Evolutionary conservation across 2,113 vertebrate genomes (phyloP), one percentile per base, ranked within the genome.

Genomic region (Tenebrosternarchus preto): DNA sequence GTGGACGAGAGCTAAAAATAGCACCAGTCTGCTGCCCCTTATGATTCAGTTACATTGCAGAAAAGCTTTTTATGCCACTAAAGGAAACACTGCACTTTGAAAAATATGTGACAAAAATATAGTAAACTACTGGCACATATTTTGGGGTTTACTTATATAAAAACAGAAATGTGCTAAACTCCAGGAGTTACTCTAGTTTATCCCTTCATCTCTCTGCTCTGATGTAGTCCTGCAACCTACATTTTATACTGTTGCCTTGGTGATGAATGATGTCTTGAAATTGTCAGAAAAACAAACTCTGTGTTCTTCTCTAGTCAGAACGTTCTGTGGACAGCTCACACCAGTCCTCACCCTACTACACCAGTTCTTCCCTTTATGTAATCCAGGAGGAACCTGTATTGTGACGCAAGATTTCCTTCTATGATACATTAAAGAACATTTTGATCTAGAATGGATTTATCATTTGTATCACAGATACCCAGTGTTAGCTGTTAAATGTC

Each of bases 171-270:
- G 27, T 59, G 50, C 73, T 78, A 83, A 46, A 85, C 39, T 60
- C 80, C 71, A 60, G 50, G 68, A 82, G n/a, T 66, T 36, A 63
- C 59, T 76, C 11, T 55, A 55, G 22, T 78, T 59, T 27, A 70
- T 75, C 59, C 36, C 33, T 24, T 76, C 50, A 22, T 20, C 55
- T 73, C 25, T 31, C 66, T 84, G 64, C 22, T 59, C 73, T 29
- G 33, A 61, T 68, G 79, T 60, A 77, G 36, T 57, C 71, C 36
- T 25, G 56, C 74, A 86, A 77, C 82, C 81, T 87, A 86, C 78
- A 87, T 88, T 85, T 81, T 22, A 76, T 87, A 33, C 64, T 31
- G 85, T 85, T 88, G 82, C 83, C 78, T 66, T 82, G 76, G 86
- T 85, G 76, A 86, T 83, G 84, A 74, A 78, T 76, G 24, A 85